Evolutionary conservation across 1,140 invertebrate species (phyloP).

Genomic region (Anastatus disparis): DNA sequence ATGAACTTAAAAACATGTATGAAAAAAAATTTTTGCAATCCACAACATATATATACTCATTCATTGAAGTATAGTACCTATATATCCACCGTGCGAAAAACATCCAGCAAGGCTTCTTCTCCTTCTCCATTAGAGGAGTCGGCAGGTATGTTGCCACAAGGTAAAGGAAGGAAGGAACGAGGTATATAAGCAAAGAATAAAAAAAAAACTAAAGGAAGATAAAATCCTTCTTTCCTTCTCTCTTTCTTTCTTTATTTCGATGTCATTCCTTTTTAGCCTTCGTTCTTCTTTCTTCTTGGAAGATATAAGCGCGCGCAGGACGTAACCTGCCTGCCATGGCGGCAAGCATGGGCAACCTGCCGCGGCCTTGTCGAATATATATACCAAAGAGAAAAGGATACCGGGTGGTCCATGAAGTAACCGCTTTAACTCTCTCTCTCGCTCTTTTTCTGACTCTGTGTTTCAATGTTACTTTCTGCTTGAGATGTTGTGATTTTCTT

Average conservation of each 20-base stretch:
- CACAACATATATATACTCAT: too few relatives aligned
- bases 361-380: slow-evolving; percentile 7
- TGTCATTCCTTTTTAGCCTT: neutral
- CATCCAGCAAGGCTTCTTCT: neutral
- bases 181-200: neutral
- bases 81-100: too few relatives aligned
- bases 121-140: slow-evolving; percentile 14
- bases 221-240: neutral
- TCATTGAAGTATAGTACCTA: too few relatives aligned
- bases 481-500: too few relatives aligned
- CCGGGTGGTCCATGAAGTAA: slow-evolving; percentile 10
- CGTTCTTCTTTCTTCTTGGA: slow-evolving; percentile 18
- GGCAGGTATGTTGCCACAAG: slow-evolving; percentile 7
- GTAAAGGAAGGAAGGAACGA: neutral
- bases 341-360: slow-evolving; percentile 7
- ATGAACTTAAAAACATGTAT: too few relatives aligned
- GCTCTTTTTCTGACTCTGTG: too few relatives aligned
- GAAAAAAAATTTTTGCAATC: too few relatives aligned
- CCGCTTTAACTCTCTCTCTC: too few relatives aligned
- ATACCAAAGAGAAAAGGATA: neutral
- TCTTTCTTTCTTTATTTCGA: slow-evolving; percentile 4
- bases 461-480: too few relatives aligned
- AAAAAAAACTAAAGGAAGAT: neutral
- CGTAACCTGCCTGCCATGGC: slow-evolving; percentile 16
- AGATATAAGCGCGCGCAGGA: neutral